phyloP scores from a whole-genome alignment of 2,888 invertebrate genomes.

The Yponomeuta evonymella region DNA sequence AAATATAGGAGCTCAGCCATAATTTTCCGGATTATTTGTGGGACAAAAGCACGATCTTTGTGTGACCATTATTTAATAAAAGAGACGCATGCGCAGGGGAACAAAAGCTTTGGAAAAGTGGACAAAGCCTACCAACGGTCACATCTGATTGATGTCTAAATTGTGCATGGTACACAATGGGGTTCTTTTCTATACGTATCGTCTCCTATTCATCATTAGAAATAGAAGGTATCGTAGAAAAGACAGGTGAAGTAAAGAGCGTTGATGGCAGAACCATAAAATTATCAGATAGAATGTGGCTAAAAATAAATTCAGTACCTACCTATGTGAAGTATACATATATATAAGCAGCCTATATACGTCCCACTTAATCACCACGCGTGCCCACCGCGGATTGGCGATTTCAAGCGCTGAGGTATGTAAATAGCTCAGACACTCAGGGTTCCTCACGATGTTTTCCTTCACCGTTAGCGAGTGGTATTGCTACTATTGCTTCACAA shows the following conservation, averaged over 20 bases:
- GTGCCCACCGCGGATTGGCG: no score
- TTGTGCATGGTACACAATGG: constrained; percentile 38
- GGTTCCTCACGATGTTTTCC: no score
- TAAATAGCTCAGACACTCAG: no score
- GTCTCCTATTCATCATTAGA: neutral
- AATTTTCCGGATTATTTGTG: constrained; percentile 57
- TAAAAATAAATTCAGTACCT: no score
- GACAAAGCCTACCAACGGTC: constrained; percentile 20
- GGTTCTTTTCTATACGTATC: constrained; percentile 29
- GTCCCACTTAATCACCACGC: no score
- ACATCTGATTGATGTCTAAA: constrained; percentile 55
- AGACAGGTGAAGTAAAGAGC: constrained; percentile 12
- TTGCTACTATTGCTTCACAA: no score
- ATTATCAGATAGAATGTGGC: no score
- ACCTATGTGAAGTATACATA: no score
- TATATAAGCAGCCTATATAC: no score
- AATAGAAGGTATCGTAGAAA: neutral
- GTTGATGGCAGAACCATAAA: no score
- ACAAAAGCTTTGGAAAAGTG: constrained; percentile 45
- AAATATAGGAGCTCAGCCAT: constrained; percentile 41
- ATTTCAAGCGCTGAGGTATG: no score
- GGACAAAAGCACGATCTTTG: constrained; percentile 39
- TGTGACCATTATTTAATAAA: constrained; percentile 24
- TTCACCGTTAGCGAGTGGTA: no score
- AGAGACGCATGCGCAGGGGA: constrained; percentile 31